These are phyloP conservation scores for Drosophila ohnishii DNA, from an alignment of 1,140 invertebrate species.

Conservation along the genomic window DNA sequence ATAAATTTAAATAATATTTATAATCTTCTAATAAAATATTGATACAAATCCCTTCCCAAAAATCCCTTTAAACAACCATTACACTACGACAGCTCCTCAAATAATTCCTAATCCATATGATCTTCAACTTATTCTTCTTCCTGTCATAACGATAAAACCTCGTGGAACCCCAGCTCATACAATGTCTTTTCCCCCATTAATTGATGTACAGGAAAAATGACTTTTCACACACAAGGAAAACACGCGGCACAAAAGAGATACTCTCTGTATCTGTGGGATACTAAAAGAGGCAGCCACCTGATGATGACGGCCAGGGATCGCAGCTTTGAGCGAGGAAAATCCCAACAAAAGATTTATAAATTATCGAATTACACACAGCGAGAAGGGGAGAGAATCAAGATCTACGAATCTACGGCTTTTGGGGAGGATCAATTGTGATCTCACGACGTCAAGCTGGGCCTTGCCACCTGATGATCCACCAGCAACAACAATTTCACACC, in stretches of 20 bases:
- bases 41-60: not conserved
- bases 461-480: constrained; percentile 61
- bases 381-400: not conserved
- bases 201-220: constrained; percentile 44
- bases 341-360: constrained; percentile 69
- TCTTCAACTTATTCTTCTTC: not conserved
- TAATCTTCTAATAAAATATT: not conserved
- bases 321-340: constrained; percentile 35
- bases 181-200: constrained; percentile 41
- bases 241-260: constrained; percentile 25
- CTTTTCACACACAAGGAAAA: constrained; percentile 56
- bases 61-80: not conserved
- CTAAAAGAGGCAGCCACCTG: constrained; percentile 31
- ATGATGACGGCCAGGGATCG: constrained; percentile 35
- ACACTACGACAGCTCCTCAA: not conserved
- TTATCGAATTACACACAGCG: constrained; percentile 46
- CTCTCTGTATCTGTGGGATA: constrained; percentile 16
- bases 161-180: constrained; percentile 10
- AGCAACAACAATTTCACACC: constrained; percentile 71
- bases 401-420: constrained; percentile 11
- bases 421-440: constrained; percentile 71
- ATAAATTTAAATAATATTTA: too few species aligned
- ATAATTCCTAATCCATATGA: not conserved
- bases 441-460: constrained; percentile 68
- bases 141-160: constrained; percentile 5